These are phyloP conservation scores for Emydocephalus ijimae DNA, from an alignment of 2,113 vertebrate species.

Conservation along the genomic window DNA sequence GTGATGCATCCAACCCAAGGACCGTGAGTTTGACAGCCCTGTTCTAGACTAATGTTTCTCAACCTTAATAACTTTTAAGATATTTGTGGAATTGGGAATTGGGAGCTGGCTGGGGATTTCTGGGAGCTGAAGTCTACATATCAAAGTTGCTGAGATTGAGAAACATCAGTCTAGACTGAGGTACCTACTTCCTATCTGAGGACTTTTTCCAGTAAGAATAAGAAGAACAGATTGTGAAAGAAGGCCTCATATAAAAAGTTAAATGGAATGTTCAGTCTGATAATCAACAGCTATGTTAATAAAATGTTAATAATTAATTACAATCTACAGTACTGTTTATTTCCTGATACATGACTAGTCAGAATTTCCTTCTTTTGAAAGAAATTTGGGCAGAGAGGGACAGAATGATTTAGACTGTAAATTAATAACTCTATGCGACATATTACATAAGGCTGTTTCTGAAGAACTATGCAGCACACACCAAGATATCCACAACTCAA, in stretches of 20 bases:
- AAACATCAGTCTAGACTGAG: not conserved
- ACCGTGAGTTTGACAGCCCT: no score
- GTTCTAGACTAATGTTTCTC: not conserved
- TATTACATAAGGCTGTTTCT: not conserved
- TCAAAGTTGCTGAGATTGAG: not conserved
- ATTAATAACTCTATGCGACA: not conserved
- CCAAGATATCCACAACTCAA: not conserved
- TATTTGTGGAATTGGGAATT: not conserved
- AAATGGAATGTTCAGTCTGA: not conserved
- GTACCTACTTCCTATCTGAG: not conserved
- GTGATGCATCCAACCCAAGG: no score
- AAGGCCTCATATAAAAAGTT: not conserved
- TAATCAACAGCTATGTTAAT: not conserved
- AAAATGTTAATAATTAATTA: not conserved
- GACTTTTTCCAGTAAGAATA: not conserved
- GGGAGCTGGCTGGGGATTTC: not conserved
- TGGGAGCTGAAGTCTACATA: not conserved
- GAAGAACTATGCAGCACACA: not conserved
- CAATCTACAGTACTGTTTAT: not conserved
- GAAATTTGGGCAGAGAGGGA: not conserved
- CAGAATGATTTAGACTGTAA: not conserved
- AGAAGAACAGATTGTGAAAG: not conserved
- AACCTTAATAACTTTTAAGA: not conserved
- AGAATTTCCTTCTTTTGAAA: not conserved
- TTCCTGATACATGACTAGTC: not conserved